Evolutionary conservation across 2,797 vertebrate species (phyloP), one percentile per base, ranked within the genome.

Genomic region (Rhinichthys osculus): DNA sequence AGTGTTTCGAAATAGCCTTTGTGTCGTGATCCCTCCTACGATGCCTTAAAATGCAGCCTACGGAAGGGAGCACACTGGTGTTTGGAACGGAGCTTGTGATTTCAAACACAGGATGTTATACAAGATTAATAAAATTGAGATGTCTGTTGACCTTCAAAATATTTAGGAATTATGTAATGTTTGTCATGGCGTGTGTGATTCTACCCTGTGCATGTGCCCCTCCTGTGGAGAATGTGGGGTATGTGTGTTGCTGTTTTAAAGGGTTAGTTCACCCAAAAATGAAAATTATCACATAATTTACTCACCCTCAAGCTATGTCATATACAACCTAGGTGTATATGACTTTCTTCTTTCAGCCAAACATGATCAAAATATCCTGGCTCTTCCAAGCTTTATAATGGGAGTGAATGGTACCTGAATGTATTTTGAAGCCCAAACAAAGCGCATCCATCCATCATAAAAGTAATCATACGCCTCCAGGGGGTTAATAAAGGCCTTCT

Each of bases 221-320:
- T 92, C 90, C 92, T 92, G 91, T 82, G 11, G 92, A 90, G 93
- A 94, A 94, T 95, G 79, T 57, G 47, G 40, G 84, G 86, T 81
- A 86, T 90, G 87, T 77, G 86, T 89, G 82, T 84, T 54, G 92
- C 3, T 90, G 92, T 92, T 77, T 91, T 91, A 87, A 91, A 35
- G 82, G 54, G 13, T 50, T 16, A 50, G 47, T 16, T 50, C 42
- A 11, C 42, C 42, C 42, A 44, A 11, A 44, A 44, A 44, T 44
- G 42, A 44, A 44, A 44, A 44, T 42, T 0, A 42, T 40, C 38
- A 40, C 38, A 40, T 40, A 8, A 40, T 40, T 40, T 40, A 7
- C 40, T 42, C 40, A 42, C 40, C 8, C 40, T 42, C 44, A 47
- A 47, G 11, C 44, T 47, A 44, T 44, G 3, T 44, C 44, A 47